Evolutionary conservation across 2,113 vertebrate species (phyloP).

Genomic region (Dicrurus megarhynchus): DNA sequence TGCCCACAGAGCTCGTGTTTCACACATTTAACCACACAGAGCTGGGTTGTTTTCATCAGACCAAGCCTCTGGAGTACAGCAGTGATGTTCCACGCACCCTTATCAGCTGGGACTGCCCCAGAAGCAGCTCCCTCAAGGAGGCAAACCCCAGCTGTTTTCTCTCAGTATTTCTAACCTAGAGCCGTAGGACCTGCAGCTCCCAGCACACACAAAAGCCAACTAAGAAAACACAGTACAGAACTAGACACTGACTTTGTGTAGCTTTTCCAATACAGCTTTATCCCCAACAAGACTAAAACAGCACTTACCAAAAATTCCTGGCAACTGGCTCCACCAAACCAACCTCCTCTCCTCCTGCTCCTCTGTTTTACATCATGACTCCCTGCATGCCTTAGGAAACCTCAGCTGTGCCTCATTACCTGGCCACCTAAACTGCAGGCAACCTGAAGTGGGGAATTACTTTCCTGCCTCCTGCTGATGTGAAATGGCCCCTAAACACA

Average conservation of each 20-base stretch:
- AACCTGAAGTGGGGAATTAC: background rate
- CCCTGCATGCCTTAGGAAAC: background rate
- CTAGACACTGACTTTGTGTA: rapidly evolving
- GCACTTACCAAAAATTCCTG: background rate
- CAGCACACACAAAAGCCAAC: background rate
- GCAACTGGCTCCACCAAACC: rapidly evolving
- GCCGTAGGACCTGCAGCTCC: rapidly evolving
- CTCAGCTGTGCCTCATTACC: background rate
- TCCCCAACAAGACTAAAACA: background rate
- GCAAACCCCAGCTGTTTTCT: too few relatives aligned
- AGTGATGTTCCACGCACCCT: rapidly evolving
- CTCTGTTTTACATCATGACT: background rate
- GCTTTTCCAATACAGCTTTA: background rate
- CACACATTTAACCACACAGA: background rate
- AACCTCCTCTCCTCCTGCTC: rapidly evolving
- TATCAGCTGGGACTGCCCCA: background rate
- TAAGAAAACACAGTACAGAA: rapidly evolving
- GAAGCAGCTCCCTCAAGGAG: background rate
- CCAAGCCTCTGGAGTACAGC: background rate
- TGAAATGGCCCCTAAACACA: background rate
- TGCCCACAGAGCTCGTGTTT: rapidly evolving
- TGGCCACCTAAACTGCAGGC: background rate
- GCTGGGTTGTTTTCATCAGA: background rate
- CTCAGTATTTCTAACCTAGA: background rate
- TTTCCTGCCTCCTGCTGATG: background rate